Conservation (phyloP, 2,797 vertebrate species). For the Hydrolagus colliei region DNA sequence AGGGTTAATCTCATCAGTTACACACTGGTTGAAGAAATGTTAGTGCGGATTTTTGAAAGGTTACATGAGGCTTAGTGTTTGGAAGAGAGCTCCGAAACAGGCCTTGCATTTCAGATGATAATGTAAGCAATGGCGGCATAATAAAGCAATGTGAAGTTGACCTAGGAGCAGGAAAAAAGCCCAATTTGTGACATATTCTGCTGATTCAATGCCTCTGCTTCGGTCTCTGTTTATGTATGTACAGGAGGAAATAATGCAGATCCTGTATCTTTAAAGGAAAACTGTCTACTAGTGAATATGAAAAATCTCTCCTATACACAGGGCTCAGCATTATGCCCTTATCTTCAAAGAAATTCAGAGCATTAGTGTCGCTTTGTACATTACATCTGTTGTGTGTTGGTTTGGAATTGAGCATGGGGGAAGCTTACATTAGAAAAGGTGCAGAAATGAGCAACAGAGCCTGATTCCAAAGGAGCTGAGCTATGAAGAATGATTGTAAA, state of each 20-base stretch:
- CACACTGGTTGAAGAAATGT: neutral
- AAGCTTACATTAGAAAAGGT: neutral
- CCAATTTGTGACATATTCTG: conserved; percentile 55
- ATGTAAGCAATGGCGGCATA: conserved; percentile 68
- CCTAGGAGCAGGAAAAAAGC: conserved; percentile 50
- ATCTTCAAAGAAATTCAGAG: conserved; percentile 21
- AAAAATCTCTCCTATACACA: conserved; percentile 54
- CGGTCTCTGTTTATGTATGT: conserved; percentile 69
- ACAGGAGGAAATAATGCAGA: conserved; percentile 68
- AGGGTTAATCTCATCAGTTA: neutral
- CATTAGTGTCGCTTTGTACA: conserved; percentile 9
- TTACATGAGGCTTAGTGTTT: conserved; percentile 55
- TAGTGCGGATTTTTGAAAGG: neutral
- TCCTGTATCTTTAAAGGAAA: conserved; percentile 55
- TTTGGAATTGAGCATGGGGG: neutral
- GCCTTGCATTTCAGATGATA: conserved; percentile 61
- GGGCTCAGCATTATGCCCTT: conserved; percentile 42
- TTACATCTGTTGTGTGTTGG: conserved; percentile 11
- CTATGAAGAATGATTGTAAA: too few relatives aligned
- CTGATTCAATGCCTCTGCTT: conserved; percentile 66
- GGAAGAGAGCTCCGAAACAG: conserved; percentile 62
- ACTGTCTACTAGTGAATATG: conserved; percentile 46
- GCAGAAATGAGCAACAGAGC: too few relatives aligned
- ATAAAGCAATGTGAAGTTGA: conserved; percentile 55
- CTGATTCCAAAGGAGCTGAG: too few relatives aligned